phyloP scores from a whole-genome alignment of 2,113 vertebrate genomes.

The Felis catus region F.catus_Fca126_mat1.0 CM031424.1:12019001-12019500 shows the following conservation, averaged over 20 bases:
- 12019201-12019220: not conserved
- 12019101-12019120: not conserved
- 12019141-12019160: not conserved
- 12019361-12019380: not conserved
- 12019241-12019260: not conserved
- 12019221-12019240: not conserved
- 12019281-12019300: not conserved
- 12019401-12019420: not conserved
- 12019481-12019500: not conserved
- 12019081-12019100: not conserved
- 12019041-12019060: not conserved
- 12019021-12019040: not conserved
- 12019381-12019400: not conserved
- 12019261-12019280: conserved; percentile 17
- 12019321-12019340: not conserved
- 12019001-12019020: not conserved
- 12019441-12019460: not conserved
- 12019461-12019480: not conserved
- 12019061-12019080: not conserved
- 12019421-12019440: not conserved
- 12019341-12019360: not conserved
- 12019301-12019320: not conserved
- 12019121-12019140: not conserved
- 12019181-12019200: not conserved
- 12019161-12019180: not conserved